These are phyloP conservation scores for Rotaria sp. DNA, from an alignment of 2,888 invertebrate species.

Conservation along the genomic window DNA sequence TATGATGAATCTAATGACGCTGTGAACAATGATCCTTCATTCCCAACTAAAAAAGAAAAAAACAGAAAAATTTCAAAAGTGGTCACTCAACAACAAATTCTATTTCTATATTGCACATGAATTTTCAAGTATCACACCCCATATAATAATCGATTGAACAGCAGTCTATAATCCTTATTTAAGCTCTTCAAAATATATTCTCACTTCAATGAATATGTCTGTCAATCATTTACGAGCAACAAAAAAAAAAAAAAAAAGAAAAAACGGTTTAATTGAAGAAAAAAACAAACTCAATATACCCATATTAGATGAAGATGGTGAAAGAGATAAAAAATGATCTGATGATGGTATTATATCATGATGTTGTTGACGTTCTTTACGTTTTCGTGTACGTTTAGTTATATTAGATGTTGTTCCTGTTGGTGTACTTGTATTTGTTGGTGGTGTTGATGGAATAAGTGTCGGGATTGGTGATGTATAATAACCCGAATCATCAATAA, in stretches of 20 bases:
- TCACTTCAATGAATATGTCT: not conserved
- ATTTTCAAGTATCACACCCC: not conserved
- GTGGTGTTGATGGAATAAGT: slow-evolving; percentile 1
- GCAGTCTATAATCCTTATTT: slow-evolving; percentile 1
- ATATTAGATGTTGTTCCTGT: not conserved
- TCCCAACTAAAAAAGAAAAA: not conserved
- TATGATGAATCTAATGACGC: not conserved
- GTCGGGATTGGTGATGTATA: not conserved
- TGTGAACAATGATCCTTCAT: not conserved
- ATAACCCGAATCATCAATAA: not conserved
- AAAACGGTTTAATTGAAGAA: not conserved
- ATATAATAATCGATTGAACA: slow-evolving; percentile 1
- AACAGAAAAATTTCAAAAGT: not conserved
- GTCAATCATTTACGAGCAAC: not conserved
- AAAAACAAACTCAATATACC: too few species aligned
- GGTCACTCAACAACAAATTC: slow-evolving; percentile 9
- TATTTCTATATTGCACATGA: not conserved
- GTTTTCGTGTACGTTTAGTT: slow-evolving; percentile 9
- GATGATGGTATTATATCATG: not conserved
- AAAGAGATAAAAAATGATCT: not conserved
- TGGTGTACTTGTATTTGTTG: slow-evolving; percentile 30
- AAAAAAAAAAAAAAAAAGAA: too few species aligned
- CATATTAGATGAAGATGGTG: not conserved
- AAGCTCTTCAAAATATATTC: not conserved
- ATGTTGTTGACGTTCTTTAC: not conserved